These are phyloP conservation scores for Tribolium castaneum DNA, from an alignment of 1,140 invertebrate genomes.

Conservation along the genomic window DNA sequence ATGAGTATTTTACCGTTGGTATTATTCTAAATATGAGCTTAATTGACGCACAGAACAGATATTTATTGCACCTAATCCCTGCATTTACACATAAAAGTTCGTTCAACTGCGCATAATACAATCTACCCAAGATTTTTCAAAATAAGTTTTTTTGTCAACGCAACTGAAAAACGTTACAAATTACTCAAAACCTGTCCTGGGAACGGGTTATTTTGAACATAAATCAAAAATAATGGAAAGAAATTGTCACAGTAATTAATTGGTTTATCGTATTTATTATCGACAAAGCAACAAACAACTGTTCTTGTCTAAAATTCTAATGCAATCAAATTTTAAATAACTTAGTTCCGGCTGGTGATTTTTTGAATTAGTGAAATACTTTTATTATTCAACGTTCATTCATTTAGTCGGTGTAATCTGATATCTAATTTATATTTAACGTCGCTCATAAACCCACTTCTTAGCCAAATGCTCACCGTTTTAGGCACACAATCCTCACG, in stretches of 20 bases:
- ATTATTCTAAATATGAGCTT: neutral
- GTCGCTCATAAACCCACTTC: neutral
- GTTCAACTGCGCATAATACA: neutral
- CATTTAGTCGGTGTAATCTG: constrained; percentile 19
- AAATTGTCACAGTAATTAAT: neutral
- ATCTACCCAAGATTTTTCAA: too few species aligned
- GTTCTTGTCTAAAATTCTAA: neutral
- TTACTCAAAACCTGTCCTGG: neutral
- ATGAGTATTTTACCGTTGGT: constrained; percentile 3
- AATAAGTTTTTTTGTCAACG: neutral
- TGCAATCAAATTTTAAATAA: constrained; percentile 7
- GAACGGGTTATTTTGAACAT: neutral
- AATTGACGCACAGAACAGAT: neutral
- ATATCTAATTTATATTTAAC: constrained; percentile 12
- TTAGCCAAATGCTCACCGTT: neutral
- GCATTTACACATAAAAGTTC: neutral
- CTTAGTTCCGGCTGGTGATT: constrained; percentile 1
- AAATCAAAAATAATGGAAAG: neutral
- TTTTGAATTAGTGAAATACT: constrained; percentile 13
- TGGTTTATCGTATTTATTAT: neutral
- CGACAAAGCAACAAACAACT: neutral
- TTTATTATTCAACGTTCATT: constrained; percentile 1
- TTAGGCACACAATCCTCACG: neutral
- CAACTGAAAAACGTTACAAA: neutral
- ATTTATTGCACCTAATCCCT: neutral